Base-by-base conservation (phyloP, 2,113 vertebrate genomes). In the Gallinago paraguaiae region DNA sequence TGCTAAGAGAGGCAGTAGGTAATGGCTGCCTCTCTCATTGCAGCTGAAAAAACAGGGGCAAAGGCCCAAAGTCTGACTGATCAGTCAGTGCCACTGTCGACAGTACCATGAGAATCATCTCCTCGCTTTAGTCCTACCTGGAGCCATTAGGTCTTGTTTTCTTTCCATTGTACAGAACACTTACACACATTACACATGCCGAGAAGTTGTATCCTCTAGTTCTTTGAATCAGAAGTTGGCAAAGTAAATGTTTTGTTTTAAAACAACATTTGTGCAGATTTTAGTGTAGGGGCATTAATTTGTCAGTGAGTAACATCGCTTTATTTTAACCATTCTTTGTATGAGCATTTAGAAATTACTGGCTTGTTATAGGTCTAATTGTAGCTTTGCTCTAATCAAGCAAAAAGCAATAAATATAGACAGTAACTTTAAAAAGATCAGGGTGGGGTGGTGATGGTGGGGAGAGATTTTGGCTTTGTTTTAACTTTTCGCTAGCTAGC, bases 401-500 rank as follows among this genome's bases (percentile, higher is more conserved):
- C 1, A 28, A 70, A 53, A 63, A 72, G 69, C 53, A 69, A 31
- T 7, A 89, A n/a, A 61, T 20, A 50, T 4, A 90, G 41, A 50
- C n/a, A 82, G 25, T 61, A 93, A 67, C 17, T 68, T 92, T 20
- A 65, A 93, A 84, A 86, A 64, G 39, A 81, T 84, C 14, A 56
- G 64, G 46, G 37, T 1, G 8, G 31, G 10, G 71, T 77, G 59
- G 25, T 64, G 33, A 56, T 75, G 35, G 43, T 82, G 35, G 17
- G 25, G 15, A 88, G 77, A 88, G 33, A 63, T 79, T 64, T 82
- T 64, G 48, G 23, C 30, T 91, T 88, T 54, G 41, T 78, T 95
- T 64, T 90, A 39, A 61, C 79, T 96, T 95, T 89, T 85, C 10
- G 31, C n/a, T 71, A 60, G 46, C 93, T 80, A 90, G 90, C 76